Conservation (phyloP, 1,140 invertebrate genomes). For the Macrosteles quadrilineatus region DNA sequence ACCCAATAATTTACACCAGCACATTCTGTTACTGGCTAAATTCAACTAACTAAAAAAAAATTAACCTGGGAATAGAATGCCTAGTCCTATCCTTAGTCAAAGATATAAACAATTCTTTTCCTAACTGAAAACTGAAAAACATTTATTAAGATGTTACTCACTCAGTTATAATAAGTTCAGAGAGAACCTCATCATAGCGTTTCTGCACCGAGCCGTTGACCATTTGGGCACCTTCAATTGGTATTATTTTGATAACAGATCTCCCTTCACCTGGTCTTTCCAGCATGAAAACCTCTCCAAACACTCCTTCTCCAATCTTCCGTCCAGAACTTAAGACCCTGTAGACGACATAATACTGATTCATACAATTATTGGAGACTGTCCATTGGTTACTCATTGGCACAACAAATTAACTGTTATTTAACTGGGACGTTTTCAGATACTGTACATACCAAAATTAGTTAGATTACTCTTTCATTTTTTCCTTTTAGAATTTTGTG, state of each 20-base stretch:
- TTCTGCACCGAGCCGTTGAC: constrained; percentile 89
- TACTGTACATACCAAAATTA: too few species aligned
- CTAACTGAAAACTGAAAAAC: too few species aligned
- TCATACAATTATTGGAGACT: neutral
- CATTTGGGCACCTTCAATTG: constrained; percentile 69
- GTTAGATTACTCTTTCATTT: neutral
- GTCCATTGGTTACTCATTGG: neutral
- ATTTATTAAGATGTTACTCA: too few species aligned
- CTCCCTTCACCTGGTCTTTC: constrained; percentile 51
- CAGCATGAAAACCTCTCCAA: constrained; percentile 85
- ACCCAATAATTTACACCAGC: too few species aligned
- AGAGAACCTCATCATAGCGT: constrained; percentile 80
- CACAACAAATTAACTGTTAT: neutral
- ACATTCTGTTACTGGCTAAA: too few species aligned
- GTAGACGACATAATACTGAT: constrained; percentile 34
- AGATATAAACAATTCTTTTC: too few species aligned
- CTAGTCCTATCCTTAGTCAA: too few species aligned
- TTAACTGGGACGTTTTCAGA: too few species aligned
- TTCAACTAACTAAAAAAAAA: too few species aligned
- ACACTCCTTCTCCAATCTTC: constrained; percentile 92
- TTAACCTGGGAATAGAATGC: too few species aligned
- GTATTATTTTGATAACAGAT: constrained; percentile 82
- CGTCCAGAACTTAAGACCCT: constrained; percentile 63
- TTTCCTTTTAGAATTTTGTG: neutral
- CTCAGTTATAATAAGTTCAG: constrained; percentile 86